Percentiles rank a stretch among this genome's conserved stretches.
phyloP scores from a whole-genome alignment of 2,113 vertebrate species.

The Myotis davidii region DNA sequence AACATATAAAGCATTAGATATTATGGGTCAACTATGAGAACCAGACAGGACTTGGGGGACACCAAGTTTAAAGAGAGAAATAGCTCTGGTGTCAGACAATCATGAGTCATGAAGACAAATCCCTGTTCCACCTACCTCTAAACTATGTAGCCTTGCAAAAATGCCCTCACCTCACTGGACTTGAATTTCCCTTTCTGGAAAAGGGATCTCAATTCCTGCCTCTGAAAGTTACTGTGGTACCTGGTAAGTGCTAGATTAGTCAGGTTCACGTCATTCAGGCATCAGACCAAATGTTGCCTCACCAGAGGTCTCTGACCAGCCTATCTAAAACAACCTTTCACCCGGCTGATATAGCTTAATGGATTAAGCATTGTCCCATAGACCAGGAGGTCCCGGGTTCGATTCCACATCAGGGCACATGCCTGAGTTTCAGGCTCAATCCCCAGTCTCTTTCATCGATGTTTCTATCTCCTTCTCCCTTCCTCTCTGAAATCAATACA shows the following conservation, averaged over 20 bases:
- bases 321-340: neutral
- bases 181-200: neutral
- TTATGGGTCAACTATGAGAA: neutral
- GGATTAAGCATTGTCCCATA: too few relatives aligned
- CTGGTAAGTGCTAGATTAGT: neutral
- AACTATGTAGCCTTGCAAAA: neutral
- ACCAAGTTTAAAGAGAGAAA: constrained; percentile 26
- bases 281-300: neutral
- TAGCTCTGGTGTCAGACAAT: neutral
- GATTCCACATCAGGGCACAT: too few relatives aligned
- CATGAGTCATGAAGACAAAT: constrained; percentile 31
- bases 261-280: neutral
- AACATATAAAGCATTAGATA: neutral
- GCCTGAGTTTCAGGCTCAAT: too few relatives aligned
- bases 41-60: neutral
- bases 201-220: neutral
- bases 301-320: neutral
- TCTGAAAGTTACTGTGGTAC: neutral
- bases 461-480: too few relatives aligned
- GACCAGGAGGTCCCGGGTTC: too few relatives aligned
- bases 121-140: neutral
- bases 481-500: too few relatives aligned
- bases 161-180: neutral
- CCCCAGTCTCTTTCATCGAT: too few relatives aligned
- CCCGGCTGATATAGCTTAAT: too few relatives aligned